Conservation (phyloP, 2,113 vertebrate species). For the Ornithorhynchus anatinus region DNA sequence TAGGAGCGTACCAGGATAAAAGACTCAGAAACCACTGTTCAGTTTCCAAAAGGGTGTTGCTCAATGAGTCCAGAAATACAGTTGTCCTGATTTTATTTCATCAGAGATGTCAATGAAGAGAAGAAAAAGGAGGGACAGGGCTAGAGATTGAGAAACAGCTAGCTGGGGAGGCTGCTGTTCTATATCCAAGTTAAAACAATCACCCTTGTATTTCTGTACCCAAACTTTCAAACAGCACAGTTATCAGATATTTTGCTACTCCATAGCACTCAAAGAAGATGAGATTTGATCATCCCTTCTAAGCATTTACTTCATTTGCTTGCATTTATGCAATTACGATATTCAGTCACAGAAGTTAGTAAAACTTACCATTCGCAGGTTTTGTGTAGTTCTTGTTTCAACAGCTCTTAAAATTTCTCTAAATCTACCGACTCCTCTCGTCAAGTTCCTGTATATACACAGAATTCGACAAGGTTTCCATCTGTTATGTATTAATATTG, state of each 20-base stretch:
- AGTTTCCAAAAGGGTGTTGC: not conserved
- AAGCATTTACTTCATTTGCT: too few species aligned
- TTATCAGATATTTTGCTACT: not conserved
- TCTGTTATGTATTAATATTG: slow-evolving; percentile 14
- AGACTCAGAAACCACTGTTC: not conserved
- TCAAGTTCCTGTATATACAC: slow-evolving; percentile 87
- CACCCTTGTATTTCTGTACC: not conserved
- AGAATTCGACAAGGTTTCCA: slow-evolving; percentile 66
- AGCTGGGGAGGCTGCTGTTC: not conserved
- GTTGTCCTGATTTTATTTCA: not conserved
- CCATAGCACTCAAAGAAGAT: not conserved
- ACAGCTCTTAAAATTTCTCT: slow-evolving; percentile 94
- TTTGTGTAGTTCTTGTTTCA: slow-evolving; percentile 96
- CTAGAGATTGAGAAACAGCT: too few species aligned
- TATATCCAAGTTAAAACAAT: not conserved
- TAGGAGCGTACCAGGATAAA: too few species aligned
- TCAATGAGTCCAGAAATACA: not conserved
- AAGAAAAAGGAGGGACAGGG: not conserved
- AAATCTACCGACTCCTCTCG: slow-evolving; percentile 92
- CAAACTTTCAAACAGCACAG: not conserved
- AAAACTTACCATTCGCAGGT: slow-evolving; percentile 92
- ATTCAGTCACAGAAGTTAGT: not conserved
- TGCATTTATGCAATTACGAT: too few species aligned
- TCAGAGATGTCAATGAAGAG: not conserved
- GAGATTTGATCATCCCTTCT: too few species aligned